A percentile compares a stretch with the other conserved stretches of the same genome.
phyloP scores from a whole-genome alignment of 2,888 invertebrate species.

The Linhomoeus sp. region DNA sequence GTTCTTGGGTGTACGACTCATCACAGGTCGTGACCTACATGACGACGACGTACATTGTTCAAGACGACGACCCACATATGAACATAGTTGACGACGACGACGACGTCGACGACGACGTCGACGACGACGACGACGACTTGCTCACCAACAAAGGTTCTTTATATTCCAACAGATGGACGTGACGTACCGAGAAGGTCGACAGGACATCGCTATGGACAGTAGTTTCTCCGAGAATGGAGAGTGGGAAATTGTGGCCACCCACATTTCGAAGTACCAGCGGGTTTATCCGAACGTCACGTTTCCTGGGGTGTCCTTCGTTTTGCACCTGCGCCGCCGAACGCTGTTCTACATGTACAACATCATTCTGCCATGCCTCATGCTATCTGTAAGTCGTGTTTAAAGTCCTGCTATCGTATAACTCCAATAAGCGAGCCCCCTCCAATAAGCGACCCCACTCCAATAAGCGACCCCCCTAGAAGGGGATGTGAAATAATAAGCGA shows the following conservation, averaged over 20 bases:
- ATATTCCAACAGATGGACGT: constrained; percentile 27
- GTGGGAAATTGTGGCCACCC: constrained; percentile 16
- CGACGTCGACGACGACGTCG: too few relatives aligned
- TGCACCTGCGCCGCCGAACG: constrained; percentile 13
- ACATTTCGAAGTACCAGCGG: constrained; percentile 4
- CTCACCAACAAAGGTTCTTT: too few relatives aligned
- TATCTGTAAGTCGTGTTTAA: constrained; percentile 8
- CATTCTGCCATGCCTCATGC: constrained; percentile 13
- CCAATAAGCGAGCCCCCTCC: too few relatives aligned
- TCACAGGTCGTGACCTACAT: constrained; percentile 32
- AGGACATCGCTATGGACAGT: constrained; percentile 30
- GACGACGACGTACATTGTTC: neutral
- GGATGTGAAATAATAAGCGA: too few relatives aligned
- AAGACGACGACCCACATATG: too few relatives aligned
- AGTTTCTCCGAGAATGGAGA: constrained; percentile 35
- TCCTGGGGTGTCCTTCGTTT: constrained; percentile 12
- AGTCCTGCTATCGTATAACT: too few relatives aligned
- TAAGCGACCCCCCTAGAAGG: too few relatives aligned
- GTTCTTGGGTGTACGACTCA: constrained; percentile 37
- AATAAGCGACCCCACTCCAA: too few relatives aligned
- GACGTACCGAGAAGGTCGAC: constrained; percentile 22
- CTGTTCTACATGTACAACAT: constrained; percentile 14
- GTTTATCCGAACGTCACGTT: neutral
- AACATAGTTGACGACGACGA: too few relatives aligned
- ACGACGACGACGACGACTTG: too few relatives aligned